Conservation (phyloP, 1,140 invertebrate species). For the Ceratosolen fusciceps region DNA sequence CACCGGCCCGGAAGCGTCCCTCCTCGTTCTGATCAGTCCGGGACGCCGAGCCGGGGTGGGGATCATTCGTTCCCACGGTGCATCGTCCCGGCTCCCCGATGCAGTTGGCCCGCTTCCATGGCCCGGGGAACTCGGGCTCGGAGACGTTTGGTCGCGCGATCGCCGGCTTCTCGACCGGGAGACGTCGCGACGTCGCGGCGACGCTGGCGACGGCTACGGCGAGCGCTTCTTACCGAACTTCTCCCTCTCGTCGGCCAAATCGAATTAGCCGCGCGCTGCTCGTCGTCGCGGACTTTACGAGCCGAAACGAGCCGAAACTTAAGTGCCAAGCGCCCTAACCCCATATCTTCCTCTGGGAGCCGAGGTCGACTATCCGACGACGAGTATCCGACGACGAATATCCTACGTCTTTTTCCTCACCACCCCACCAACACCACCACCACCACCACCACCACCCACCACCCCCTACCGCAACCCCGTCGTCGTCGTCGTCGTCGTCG, state of each 20-base stretch:
- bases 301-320: background rate
- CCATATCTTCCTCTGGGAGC: conserved; percentile 4
- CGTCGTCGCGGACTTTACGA: conserved; percentile 25
- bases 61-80: no score
- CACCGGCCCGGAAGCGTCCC: no score
- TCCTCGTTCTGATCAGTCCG: no score
- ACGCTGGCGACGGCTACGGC: background rate
- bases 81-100: no score
- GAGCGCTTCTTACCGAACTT: conserved; percentile 11
- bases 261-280: conserved; percentile 32
- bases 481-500: no score
- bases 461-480: no score
- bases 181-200: conserved; percentile 29
- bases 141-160: background rate
- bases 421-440: background rate
- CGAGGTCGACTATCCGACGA: background rate
- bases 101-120: no score
- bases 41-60: no score
- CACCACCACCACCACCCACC: background rate
- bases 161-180: background rate
- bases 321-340: conserved; percentile 12
- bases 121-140: background rate
- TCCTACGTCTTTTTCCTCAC: background rate
- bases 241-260: conserved; percentile 9
- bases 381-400: background rate